phyloP scores from a whole-genome alignment of 2,797 vertebrate species.

The Xenopus petersii region DNA sequence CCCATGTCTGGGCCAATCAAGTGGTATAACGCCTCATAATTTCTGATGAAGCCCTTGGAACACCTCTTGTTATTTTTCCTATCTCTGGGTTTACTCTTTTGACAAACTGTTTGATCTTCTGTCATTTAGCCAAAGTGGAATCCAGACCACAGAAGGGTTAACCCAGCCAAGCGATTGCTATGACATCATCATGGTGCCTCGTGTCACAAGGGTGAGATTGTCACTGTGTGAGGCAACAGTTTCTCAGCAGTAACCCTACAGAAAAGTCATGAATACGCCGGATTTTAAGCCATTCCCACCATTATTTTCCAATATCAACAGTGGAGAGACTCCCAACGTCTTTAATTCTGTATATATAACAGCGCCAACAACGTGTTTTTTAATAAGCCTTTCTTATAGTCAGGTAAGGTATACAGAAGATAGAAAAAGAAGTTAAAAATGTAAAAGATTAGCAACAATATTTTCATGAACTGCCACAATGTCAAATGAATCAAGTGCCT shows the following conservation, averaged over 20 bases:
- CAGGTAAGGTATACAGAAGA: conserved; percentile 53
- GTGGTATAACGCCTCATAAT: no score
- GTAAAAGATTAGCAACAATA: conserved; percentile 47
- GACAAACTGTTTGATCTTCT: no score
- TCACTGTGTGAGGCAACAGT: neutral
- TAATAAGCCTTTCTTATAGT: conserved; percentile 46
- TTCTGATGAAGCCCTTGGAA: no score
- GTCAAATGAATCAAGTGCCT: conserved; percentile 61
- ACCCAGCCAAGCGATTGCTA: neutral
- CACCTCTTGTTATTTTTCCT: no score
- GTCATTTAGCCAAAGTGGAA: no score
- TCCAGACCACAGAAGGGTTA: neutral
- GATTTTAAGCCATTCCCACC: conserved; percentile 17
- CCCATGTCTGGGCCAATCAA: no score
- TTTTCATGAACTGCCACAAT: conserved; percentile 57
- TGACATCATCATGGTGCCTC: neutral
- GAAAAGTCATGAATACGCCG: neutral
- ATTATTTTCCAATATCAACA: conserved; percentile 7
- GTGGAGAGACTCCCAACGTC: neutral
- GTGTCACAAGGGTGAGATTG: neutral
- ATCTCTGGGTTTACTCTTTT: no score
- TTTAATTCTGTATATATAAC: neutral
- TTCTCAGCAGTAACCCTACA: neutral
- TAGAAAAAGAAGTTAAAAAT: neutral
- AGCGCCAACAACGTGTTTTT: neutral